These are phyloP conservation scores for Agrotis segetum DNA, from an alignment of 2,888 invertebrate species.

Conservation along the genomic window DNA sequence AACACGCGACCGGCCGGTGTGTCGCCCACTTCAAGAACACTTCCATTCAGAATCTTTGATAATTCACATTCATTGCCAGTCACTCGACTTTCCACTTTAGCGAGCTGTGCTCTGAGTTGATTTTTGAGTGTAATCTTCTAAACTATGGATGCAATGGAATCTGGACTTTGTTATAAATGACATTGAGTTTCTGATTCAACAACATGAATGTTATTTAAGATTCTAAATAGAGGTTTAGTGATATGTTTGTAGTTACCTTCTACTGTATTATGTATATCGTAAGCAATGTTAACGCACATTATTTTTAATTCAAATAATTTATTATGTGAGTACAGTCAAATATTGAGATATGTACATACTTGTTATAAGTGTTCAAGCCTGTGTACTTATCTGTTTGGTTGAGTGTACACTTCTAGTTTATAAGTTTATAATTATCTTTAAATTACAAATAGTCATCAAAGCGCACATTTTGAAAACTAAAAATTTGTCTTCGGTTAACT, in stretches of 20 bases:
- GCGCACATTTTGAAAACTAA: not conserved
- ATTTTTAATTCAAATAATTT: not conserved
- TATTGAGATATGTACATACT: not conserved
- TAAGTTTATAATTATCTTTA: not conserved
- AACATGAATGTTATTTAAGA: constrained; percentile 8
- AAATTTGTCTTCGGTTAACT: not conserved
- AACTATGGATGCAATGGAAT: constrained; percentile 1
- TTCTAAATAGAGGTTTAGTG: constrained; percentile 15
- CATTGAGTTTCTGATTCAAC: not conserved
- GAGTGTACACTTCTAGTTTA: constrained; percentile 1
- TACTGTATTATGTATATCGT: constrained; percentile 7
- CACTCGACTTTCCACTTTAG: constrained; percentile 11
- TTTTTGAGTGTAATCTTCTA: not conserved
- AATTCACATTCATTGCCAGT: not conserved
- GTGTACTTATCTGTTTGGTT: not conserved
- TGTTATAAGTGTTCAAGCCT: not conserved
- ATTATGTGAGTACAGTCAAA: not conserved
- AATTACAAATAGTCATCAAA: not conserved
- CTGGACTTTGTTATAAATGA: not conserved
- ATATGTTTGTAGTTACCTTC: constrained; percentile 25
- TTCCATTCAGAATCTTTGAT: constrained; percentile 26
- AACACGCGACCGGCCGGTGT: not conserved
- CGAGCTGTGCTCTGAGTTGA: not conserved
- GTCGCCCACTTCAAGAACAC: constrained; percentile 1
- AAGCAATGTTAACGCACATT: constrained; percentile 23